phyloP scores from a whole-genome alignment of 2,113 vertebrate genomes.

The Hipposideros armiger region DNA sequence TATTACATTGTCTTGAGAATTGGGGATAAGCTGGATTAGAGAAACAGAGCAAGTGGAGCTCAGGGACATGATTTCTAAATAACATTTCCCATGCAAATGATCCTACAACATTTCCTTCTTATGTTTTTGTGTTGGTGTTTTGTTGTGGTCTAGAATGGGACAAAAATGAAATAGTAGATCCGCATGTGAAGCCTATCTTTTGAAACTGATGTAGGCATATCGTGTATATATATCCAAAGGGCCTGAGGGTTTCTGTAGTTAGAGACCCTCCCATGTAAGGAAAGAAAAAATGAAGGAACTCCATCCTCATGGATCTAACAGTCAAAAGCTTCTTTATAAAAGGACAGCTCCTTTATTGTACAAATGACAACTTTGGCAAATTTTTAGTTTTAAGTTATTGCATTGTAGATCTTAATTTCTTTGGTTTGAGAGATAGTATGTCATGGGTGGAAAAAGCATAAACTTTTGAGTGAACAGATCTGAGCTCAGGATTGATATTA shows the following conservation, averaged over 20 bases:
- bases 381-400: not conserved
- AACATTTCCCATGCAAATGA: slow-evolving; percentile 54
- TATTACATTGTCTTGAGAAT: slow-evolving; percentile 76
- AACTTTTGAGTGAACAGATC: not conserved
- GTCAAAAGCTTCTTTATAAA: not conserved
- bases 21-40: slow-evolving; percentile 77
- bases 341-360: not conserved
- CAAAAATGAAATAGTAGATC: slow-evolving; percentile 61
- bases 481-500: not conserved
- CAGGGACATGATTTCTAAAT: slow-evolving; percentile 74
- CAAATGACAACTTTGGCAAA: not conserved
- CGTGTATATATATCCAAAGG: not conserved
- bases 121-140: slow-evolving; percentile 72
- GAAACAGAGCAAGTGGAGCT: slow-evolving; percentile 61
- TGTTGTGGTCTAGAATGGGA: slow-evolving; percentile 65
- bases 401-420: not conserved
- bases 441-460: not conserved
- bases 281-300: not conserved
- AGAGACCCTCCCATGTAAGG: not conserved
- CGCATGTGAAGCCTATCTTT: slow-evolving; percentile 63
- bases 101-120: slow-evolving; percentile 62
- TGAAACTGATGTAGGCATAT: slow-evolving; percentile 23
- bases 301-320: not conserved
- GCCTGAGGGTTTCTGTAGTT: not conserved
- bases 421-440: not conserved